Conservation (phyloP, 2,888 invertebrate species). For the Deilephila elpenor region DNA sequence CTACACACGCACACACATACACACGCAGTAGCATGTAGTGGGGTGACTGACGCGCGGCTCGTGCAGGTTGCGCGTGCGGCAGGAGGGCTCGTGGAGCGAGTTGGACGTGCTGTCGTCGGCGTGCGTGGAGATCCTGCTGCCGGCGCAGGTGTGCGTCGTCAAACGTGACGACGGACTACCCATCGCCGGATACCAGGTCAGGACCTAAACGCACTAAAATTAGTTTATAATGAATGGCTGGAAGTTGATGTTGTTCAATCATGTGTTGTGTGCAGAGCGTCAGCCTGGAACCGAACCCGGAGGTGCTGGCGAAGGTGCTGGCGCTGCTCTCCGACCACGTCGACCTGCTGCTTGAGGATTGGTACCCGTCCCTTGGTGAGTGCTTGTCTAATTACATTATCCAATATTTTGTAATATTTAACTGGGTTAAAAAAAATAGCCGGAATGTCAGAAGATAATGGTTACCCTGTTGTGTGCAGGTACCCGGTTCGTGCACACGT, state of each 20-base stretch:
- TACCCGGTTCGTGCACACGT: slow-evolving; percentile 98
- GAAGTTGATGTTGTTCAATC: no score
- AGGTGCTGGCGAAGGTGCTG: slow-evolving; percentile 91
- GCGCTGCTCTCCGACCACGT: slow-evolving; percentile 97
- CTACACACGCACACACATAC: rapidly evolving
- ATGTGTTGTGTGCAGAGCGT: slow-evolving; percentile 78
- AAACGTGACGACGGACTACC: slow-evolving; percentile 77
- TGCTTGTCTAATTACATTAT: not conserved
- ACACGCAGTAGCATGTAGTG: not conserved
- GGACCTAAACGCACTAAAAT: not conserved
- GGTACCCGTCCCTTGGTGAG: slow-evolving; percentile 95
- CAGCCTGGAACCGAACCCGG: slow-evolving; percentile 91
- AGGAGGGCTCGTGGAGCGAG: slow-evolving; percentile 94
- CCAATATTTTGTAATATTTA: not conserved
- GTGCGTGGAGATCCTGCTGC: slow-evolving; percentile 93
- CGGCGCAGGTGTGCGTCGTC: slow-evolving; percentile 83
- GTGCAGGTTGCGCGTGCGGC: slow-evolving; percentile 88
- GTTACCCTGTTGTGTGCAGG: slow-evolving; percentile 78
- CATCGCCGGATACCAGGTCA: slow-evolving; percentile 80
- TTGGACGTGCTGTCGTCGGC: slow-evolving; percentile 92
- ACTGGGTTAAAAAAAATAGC: not conserved
- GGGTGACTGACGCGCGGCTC: not conserved
- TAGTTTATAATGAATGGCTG: no score
- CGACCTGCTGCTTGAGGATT: slow-evolving; percentile 97
- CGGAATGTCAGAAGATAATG: no score